Evolutionary conservation across 2,113 vertebrate genomes (phyloP).

Genomic region (Prochilodus magdalenae): DNA sequence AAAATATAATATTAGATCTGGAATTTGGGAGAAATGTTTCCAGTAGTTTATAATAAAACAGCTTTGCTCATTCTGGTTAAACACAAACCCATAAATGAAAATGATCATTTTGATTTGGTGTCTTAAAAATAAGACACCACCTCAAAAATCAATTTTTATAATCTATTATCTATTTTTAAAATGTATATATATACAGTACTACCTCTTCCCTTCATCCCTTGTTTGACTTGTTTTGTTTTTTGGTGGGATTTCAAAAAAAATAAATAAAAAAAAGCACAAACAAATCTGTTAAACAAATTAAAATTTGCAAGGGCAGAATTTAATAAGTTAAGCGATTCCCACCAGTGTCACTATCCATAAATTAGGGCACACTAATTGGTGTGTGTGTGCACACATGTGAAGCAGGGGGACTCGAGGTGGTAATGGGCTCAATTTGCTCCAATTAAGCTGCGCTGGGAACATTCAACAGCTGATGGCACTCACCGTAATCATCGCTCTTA

Average conservation of each 20-base stretch:
- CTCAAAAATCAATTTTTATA: too few relatives aligned
- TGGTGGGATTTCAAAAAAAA: background rate
- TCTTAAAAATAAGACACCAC: too few relatives aligned
- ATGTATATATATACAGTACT: too few relatives aligned
- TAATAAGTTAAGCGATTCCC: conserved; percentile 34
- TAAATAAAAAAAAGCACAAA: conserved; percentile 6
- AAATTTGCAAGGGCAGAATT: conserved; percentile 10
- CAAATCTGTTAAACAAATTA: conserved; percentile 26
- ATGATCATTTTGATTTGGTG: too few relatives aligned
- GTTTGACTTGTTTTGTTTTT: background rate
- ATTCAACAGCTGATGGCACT: conserved; percentile 39
- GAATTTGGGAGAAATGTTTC: too few relatives aligned
- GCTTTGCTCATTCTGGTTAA: too few relatives aligned
- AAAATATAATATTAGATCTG: too few relatives aligned
- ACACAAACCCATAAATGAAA: too few relatives aligned
- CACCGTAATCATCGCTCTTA: conserved; percentile 17
- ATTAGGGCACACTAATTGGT: conserved; percentile 33
- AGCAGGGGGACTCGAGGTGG: conserved; percentile 42
- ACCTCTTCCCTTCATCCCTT: too few relatives aligned
- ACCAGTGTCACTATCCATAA: conserved; percentile 40
- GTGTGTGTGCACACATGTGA: conserved; percentile 8
- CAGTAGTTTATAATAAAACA: too few relatives aligned
- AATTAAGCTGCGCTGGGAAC: conserved; percentile 50
- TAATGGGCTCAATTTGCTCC: conserved; percentile 56
- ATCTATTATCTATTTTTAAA: too few relatives aligned